Base-by-base conservation (phyloP, 2,888 invertebrate genomes). In the Eupithecia subfuscata region DNA sequence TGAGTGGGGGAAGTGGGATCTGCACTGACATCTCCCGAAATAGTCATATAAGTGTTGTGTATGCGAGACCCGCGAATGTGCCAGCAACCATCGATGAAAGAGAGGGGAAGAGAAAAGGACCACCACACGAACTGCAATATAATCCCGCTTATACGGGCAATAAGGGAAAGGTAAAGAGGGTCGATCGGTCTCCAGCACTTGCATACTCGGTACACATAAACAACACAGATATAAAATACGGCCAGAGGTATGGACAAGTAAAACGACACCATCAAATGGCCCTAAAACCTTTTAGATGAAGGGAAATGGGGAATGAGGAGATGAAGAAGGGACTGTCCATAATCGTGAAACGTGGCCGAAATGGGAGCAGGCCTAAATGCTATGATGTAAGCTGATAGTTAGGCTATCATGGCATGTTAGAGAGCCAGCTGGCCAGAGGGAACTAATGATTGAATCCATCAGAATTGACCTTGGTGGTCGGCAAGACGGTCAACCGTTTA, bases 111-210 rank as follows among this genome's bases (percentile, higher is more conserved):
- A 74, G 71, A 64, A 56, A 71, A 74, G 40, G 77, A 63, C 70
- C 79, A 69, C 78, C 81, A 30, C 64, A 76, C 73, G 18, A 30
- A 30, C 80, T 81, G 81, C 81, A 74, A 81, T 80, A 81, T 60
- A 71, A 79, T 78, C 81, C 76, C 78, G 67, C 45, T 77, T 30
- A 14, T 34, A 76, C 71, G 73, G 75, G 74, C 75, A 78, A 78
- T 78, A 30, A 75, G 71, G 77, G 75, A 77, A 67, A 75, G 74
- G 45, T 45, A 72, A 68, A 71, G 40, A 25, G 18, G 64, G 65
- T 70, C 75, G 25, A 30, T 65, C 14, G 70, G n/a, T 40, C 12
- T 40, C 67, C 40, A 40, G 40, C 65, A 65, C 64, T 30, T 25
- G 45, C 25, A 52, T 48, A 48, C 48, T 45, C 3, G 43, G 12